Evolutionary conservation across 2,888 invertebrate genomes (phyloP).

Genomic region (Spisula solida): DNA sequence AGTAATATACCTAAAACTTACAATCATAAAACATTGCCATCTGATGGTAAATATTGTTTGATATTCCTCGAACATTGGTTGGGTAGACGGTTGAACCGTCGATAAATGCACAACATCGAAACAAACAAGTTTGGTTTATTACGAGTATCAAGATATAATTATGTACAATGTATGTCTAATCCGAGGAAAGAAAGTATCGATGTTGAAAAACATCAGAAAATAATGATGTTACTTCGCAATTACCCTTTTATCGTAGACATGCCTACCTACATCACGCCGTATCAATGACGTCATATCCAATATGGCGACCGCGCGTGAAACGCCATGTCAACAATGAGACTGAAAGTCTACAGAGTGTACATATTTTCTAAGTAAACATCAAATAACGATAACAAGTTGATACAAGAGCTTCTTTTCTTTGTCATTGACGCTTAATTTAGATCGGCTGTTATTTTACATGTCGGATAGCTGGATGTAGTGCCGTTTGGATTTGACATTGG

Average conservation of each 20-base stretch:
- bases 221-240: too few species aligned
- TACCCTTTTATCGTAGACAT: not conserved
- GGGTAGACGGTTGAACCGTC: too few species aligned
- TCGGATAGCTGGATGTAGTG: not conserved
- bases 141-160: too few species aligned
- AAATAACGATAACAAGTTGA: slow-evolving; percentile 22
- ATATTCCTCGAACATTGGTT: too few species aligned
- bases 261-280: not conserved
- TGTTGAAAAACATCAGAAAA: too few species aligned
- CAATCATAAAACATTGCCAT: too few species aligned
- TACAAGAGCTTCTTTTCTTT: not conserved
- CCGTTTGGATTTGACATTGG: not conserved
- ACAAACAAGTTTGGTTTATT: too few species aligned
- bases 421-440: slow-evolving; percentile 1
- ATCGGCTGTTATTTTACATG: not conserved
- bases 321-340: not conserved
- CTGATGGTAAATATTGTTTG: too few species aligned
- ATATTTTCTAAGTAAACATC: slow-evolving; percentile 21
- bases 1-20: too few species aligned
- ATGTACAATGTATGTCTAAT: too few species aligned
- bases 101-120: too few species aligned
- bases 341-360: not conserved
- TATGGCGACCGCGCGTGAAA: slow-evolving; percentile 7
- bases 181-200: too few species aligned
- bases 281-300: slow-evolving; percentile 7